Base-by-base conservation (phyloP, 2,888 invertebrate genomes). In the Nebria salina region DNA sequence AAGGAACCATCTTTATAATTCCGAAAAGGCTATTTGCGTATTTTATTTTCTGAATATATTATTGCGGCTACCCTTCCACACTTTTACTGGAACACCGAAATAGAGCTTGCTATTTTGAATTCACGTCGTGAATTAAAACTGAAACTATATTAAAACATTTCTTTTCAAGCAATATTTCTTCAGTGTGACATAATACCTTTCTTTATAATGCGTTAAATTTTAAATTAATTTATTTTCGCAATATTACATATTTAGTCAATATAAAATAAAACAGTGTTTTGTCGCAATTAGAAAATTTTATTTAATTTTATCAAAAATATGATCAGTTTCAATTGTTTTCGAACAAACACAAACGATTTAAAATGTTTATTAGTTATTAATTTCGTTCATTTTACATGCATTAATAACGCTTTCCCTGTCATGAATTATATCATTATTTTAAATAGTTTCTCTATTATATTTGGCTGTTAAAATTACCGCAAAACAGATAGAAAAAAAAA, bases 11-110 rank as follows among this genome's bases (percentile, higher is more conserved):
- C 77, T 77, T 70, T 42, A 76, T 76, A 77, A 77, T 77, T 72
- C 77, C 72, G 72, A 77, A 70, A 77, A 72, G 77, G 72, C 66
- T 34, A 76, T 77, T 77, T 77, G 77, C 77, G 72, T 77, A 77
- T 77, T 72, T 77, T 65, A 76, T 70, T 76, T 65, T 73, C 34
- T 72, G 73, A 73, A 78, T 78, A 65, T 64, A 78, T 65, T 65
- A 78, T 78, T 72, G 41, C 64, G 26, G 41, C 54, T 73, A 78
- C 15, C 70, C 70, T 68, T 34, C 70, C 25, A 43, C 11, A 76
- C 70, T 25, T 76, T 76, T 70, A 25, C 70, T 8, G 42, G 70
- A 76, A 76, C 76, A 70, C 70, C 13, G 54, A 13, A 54, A 54
- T 43, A 6, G 43, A 8, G 43, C 43, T 9, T 43, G 43, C 9